Conservation (phyloP, 2,113 vertebrate genomes). For the Clarias macrocephalus region DNA sequence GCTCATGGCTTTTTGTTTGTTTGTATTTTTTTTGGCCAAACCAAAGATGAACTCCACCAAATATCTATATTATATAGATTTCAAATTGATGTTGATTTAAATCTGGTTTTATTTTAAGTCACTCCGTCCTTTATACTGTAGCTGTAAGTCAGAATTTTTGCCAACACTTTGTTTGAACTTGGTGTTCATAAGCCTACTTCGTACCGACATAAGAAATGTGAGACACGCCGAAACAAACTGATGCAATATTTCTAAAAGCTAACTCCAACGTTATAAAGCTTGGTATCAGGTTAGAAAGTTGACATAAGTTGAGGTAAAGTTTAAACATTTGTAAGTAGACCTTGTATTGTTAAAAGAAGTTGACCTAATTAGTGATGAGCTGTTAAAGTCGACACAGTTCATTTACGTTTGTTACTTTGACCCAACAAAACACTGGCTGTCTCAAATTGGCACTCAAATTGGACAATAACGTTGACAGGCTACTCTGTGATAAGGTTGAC, state of each 20-base stretch:
- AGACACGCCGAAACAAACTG: neutral
- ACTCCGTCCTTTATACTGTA: neutral
- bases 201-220: neutral
- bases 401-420: too few relatives aligned
- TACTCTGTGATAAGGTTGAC: too few relatives aligned
- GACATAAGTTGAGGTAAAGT: too few relatives aligned
- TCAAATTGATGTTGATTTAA: neutral
- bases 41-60: conserved; percentile 35
- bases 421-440: too few relatives aligned
- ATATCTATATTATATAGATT: neutral
- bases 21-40: conserved; percentile 25
- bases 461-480: too few relatives aligned
- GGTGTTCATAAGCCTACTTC: neutral
- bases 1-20: neutral
- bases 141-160: neutral
- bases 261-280: neutral
- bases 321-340: neutral
- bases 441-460: too few relatives aligned
- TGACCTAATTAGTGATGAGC: neutral
- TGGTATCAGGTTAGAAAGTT: neutral
- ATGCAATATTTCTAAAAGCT: neutral
- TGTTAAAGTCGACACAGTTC: neutral
- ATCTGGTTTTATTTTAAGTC: neutral
- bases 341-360: neutral
- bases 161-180: neutral